These are phyloP conservation scores for Phoebastria nigripes DNA, from an alignment of 2,797 vertebrate genomes.

Conservation along the genomic window DNA sequence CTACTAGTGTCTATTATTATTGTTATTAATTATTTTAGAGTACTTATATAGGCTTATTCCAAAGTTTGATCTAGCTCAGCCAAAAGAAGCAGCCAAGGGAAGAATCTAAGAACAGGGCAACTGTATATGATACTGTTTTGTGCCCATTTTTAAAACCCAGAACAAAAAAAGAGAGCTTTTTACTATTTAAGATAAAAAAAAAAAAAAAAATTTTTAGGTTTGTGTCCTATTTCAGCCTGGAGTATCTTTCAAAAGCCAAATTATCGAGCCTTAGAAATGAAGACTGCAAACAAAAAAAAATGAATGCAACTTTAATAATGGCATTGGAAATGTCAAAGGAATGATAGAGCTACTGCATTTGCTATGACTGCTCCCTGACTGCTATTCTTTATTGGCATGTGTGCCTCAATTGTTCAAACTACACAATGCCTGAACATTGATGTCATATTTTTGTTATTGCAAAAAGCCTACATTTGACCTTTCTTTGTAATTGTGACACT, in stretches of 20 bases:
- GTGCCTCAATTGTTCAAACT: neutral
- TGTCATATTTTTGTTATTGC: neutral
- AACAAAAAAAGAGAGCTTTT: fast-evolving
- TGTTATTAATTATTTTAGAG: neutral
- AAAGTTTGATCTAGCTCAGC: neutral
- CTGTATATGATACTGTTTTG: neutral
- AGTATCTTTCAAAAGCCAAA: neutral
- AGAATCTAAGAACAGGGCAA: neutral
- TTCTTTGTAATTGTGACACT: slow-evolving; percentile 56
- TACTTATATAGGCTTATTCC: neutral
- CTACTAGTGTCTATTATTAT: neutral
- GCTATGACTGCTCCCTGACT: slow-evolving; percentile 5
- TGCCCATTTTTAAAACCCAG: neutral
- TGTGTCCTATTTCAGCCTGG: neutral
- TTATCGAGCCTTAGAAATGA: neutral
- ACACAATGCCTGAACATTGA: neutral
- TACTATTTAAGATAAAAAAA: neutral
- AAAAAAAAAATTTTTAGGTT: neutral
- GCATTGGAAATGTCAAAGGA: neutral
- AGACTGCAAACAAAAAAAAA: neutral
- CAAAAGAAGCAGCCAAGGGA: neutral
- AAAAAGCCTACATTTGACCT: slow-evolving; percentile 25
- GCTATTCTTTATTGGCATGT: slow-evolving; percentile 14
- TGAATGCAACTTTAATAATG: neutral
- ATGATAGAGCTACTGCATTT: neutral